phyloP scores from a whole-genome alignment of 2,797 vertebrate genomes.

The Pelochelys cantorii region DNA sequence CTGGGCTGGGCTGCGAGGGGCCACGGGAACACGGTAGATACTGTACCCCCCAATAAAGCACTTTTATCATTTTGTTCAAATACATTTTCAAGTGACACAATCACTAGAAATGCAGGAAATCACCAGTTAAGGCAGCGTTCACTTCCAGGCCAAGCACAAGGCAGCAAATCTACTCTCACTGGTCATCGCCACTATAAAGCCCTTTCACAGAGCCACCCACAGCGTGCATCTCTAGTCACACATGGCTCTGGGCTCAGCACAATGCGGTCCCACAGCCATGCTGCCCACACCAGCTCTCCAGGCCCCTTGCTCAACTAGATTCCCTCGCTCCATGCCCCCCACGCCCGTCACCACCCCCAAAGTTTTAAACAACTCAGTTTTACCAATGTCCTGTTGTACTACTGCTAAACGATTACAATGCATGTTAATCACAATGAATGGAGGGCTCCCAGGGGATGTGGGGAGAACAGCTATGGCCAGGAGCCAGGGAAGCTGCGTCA shows the following conservation, averaged over 20 bases:
- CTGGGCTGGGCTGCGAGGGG: background rate
- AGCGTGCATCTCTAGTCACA: background rate
- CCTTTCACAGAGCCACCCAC: background rate
- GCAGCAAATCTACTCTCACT: background rate
- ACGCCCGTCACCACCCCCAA: background rate
- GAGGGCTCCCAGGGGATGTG: background rate
- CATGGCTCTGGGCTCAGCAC: accelerated
- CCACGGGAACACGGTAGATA: background rate
- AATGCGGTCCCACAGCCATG: background rate
- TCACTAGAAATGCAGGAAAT: background rate
- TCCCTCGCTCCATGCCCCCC: background rate
- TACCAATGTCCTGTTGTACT: accelerated
- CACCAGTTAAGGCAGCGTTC: conserved; percentile 23
- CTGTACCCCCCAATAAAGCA: background rate
- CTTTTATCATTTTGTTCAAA: conserved; percentile 17
- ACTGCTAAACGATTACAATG: background rate
- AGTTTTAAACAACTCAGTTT: background rate
- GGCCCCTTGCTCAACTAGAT: background rate
- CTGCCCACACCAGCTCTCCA: accelerated
- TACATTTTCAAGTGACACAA: background rate
- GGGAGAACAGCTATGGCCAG: no score
- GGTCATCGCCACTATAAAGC: conserved; percentile 27
- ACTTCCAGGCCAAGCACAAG: conserved; percentile 11
- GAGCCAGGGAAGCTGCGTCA: background rate
- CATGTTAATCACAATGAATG: background rate